Conservation (phyloP, 2,113 vertebrate species). For the Rhinoptilus africanus region DNA sequence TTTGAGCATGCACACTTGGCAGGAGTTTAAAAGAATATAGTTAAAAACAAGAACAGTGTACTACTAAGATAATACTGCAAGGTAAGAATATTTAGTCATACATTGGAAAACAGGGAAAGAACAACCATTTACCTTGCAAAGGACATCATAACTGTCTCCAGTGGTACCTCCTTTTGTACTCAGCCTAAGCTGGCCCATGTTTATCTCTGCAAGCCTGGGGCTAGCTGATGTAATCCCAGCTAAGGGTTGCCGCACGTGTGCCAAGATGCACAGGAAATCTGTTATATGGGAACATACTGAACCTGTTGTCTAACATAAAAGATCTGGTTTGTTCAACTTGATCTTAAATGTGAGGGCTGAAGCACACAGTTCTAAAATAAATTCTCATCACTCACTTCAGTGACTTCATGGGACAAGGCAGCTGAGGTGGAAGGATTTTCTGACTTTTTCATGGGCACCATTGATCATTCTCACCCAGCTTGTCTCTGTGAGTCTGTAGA, state of each 20-base stretch:
- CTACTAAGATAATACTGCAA: background rate
- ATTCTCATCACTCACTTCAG: background rate
- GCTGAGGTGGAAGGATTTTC: background rate
- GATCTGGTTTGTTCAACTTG: background rate
- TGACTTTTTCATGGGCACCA: background rate
- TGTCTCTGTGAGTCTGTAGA: background rate
- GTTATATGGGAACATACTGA: background rate
- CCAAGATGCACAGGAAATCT: background rate
- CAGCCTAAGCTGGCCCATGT: background rate
- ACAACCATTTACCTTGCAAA: background rate
- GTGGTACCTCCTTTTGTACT: background rate
- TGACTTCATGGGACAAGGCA: background rate
- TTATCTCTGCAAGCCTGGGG: background rate
- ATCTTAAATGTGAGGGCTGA: background rate
- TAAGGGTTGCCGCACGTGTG: accelerated
- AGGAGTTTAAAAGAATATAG: background rate
- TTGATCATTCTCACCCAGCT: background rate
- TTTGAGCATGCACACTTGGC: background rate
- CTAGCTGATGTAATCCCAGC: background rate
- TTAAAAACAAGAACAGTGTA: background rate
- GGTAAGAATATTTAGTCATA: background rate
- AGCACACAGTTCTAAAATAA: background rate
- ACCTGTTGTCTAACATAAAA: background rate
- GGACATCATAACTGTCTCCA: background rate
- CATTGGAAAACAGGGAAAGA: background rate